phyloP scores from a whole-genome alignment of 2,113 vertebrate genomes.

The Tragelaphus strepsiceros region DNA sequence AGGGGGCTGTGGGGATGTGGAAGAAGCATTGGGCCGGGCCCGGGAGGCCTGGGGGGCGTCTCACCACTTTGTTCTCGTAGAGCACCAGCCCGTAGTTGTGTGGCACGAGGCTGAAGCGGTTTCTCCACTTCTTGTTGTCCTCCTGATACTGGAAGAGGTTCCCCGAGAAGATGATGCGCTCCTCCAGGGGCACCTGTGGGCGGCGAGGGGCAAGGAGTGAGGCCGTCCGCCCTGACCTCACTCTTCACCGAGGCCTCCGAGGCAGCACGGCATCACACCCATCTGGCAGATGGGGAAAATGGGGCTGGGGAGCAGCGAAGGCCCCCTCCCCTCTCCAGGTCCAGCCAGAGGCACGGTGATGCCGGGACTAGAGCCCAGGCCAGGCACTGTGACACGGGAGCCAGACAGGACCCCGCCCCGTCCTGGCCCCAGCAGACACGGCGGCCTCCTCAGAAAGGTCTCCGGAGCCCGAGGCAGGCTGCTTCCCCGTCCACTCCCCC shows the following conservation, averaged over 20 bases:
- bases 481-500: neutral
- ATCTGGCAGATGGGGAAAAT: neutral
- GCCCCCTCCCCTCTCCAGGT: neutral
- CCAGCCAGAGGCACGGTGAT: neutral
- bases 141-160: slow-evolving; percentile 94
- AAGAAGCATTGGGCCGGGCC: neutral
- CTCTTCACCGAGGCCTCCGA: fast-evolving
- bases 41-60: fast-evolving
- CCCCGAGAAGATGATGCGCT: slow-evolving; percentile 92
- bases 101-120: slow-evolving; percentile 89
- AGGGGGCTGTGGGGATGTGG: neutral
- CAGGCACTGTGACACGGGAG: neutral
- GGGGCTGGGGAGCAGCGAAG: neutral
- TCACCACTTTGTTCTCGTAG: slow-evolving; percentile 90
- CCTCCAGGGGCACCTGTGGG: slow-evolving; percentile 86
- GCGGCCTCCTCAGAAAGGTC: neutral
- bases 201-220: fast-evolving
- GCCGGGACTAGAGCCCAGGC: neutral
- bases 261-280: fast-evolving
- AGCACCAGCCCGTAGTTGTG: slow-evolving; percentile 89
- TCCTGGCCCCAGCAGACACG: neutral
- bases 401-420: neutral
- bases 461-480: neutral
- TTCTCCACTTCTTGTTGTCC: slow-evolving; percentile 95
- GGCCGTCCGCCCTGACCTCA: fast-evolving